Percentiles rank a stretch among this genome's conserved stretches.
Evolutionary conservation across 2,113 vertebrate genomes (phyloP).

Genomic region (Beaufortia kweichowensis): DNA sequence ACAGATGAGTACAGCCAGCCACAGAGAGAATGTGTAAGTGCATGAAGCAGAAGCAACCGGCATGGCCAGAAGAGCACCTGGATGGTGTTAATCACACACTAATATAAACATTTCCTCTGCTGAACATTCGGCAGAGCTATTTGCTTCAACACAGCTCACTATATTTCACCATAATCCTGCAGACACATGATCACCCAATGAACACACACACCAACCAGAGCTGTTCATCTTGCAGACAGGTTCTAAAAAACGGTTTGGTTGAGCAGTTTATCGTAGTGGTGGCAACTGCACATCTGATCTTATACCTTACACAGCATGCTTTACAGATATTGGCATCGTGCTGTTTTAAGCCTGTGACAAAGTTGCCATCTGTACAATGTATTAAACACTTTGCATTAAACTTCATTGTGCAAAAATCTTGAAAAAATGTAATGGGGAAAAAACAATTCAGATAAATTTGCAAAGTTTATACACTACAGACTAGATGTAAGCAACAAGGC

Average conservation of each 20-base stretch:
- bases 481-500: too few relatives aligned
- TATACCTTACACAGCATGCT: background rate
- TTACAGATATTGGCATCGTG: background rate
- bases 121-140: slow-evolving; percentile 74
- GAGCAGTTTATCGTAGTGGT: background rate
- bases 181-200: slow-evolving; percentile 43
- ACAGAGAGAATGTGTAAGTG: slow-evolving; percentile 74
- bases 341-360: background rate
- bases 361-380: slow-evolving; percentile 22
- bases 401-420: background rate
- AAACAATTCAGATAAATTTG: slow-evolving; percentile 31
- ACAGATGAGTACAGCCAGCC: slow-evolving; percentile 71
- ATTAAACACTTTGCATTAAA: background rate
- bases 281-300: slow-evolving; percentile 1
- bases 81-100: slow-evolving; percentile 89
- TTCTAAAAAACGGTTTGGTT: slow-evolving; percentile 10
- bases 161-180: slow-evolving; percentile 4
- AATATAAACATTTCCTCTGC: slow-evolving; percentile 84
- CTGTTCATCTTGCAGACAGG: slow-evolving; percentile 1
- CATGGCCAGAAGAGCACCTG: slow-evolving; percentile 88
- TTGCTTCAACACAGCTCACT: slow-evolving; percentile 45
- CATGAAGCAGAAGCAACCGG: slow-evolving; percentile 68
- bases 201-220: slow-evolving; percentile 31
- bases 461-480: slow-evolving; percentile 4
- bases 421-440: background rate